Evolutionary conservation across 2,113 vertebrate species (phyloP), one percentile per base, ranked within the genome.

Genomic region (Crypturellus undulatus): DNA sequence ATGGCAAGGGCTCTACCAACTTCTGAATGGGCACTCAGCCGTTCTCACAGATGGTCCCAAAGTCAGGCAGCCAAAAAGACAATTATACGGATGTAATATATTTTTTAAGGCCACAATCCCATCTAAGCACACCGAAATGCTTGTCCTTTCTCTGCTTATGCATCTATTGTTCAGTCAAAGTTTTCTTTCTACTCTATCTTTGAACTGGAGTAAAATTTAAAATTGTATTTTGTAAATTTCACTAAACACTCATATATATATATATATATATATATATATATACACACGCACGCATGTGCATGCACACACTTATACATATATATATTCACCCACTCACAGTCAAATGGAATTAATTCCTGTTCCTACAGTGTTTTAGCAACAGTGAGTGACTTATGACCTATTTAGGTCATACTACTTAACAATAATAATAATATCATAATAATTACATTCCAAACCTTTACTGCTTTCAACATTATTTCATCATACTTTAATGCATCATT

Each of bases 41-140:
- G 93, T 83, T 19, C 42, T 84, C 92, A 91, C 96, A 97, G 96
- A 98, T 92, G 96, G 94, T 49, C 64, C n/a, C 30, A 28, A n/a
- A 56, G 63, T 52, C 63, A 71, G 52, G 76, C 51, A 73, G 86
- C 40, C 22, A 89, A 90, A 93, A 84, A 72, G 71, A 92, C 65
- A 75, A 40, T 83, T 69, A 42, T 87, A 47, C 60, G 71, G 21
- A 81, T 95, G 38, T 90, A 97, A 81, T 80, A 70, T 60, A 45
- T 81, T 91, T 94, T 96, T 91, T 90, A 95, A 85, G 78, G 58
- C 60, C 64, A 10, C 77, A 72, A 62, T 96, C 54, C 56, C 56
- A 77, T 58, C 42, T 87, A 30, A 36, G 9, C 59, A 83, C n/a
- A 42, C 34, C 45, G 68, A 91, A 89, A 62, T 34, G 34, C 12